Base-by-base conservation (phyloP, 2,888 invertebrate species). In the Drosophila demipolita region DNA sequence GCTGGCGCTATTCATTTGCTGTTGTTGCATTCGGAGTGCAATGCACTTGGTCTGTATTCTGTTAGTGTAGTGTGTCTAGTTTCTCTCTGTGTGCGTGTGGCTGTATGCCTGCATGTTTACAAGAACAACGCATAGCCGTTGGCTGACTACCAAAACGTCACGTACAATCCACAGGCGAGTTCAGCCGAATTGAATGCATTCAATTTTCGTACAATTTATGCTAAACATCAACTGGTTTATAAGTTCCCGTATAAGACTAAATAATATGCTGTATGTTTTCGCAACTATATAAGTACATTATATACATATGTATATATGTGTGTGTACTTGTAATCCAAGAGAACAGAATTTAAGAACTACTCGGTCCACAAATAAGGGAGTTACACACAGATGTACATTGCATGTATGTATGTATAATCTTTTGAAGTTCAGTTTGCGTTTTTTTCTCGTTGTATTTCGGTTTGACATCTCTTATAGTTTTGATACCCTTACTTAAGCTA, bases 61-160 rank as follows among this genome's bases (percentile, higher is more conserved):
- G 20, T 48, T 20, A 33, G 52, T 61, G 63, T 72, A 65, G 52
- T 69, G 49, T 40, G 54, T 58, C n/a, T 69, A 35, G 67, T 26
- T 52, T 50, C 32, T 54, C 17, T 3, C 8, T 38, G 38, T 38
- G 38, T 38, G 17, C 17, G 36, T 36, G 17, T 36, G 17, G 17
- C 17, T 17, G 17, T 38, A 33, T 59, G 54, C 15, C 11, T 75
- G 55, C 53, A 64, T 72, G 69, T 83, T 80, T 58, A 60, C 67
- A 61, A 83, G 87, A 86, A 83, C 79, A 82, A 62, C 77, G 61
- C 64, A 66, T 49, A 45, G 69, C 55, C 62, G 57, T 59, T 69
- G 80, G 83, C 63, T 65, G 82, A 84, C 84, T 87, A 64, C 49
- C 61, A 71, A 70, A 72, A 12, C 49, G 82, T 85, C 84, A 85